Conservation (phyloP, 2,113 vertebrate species). For the Argyrosomus japonicus region DNA sequence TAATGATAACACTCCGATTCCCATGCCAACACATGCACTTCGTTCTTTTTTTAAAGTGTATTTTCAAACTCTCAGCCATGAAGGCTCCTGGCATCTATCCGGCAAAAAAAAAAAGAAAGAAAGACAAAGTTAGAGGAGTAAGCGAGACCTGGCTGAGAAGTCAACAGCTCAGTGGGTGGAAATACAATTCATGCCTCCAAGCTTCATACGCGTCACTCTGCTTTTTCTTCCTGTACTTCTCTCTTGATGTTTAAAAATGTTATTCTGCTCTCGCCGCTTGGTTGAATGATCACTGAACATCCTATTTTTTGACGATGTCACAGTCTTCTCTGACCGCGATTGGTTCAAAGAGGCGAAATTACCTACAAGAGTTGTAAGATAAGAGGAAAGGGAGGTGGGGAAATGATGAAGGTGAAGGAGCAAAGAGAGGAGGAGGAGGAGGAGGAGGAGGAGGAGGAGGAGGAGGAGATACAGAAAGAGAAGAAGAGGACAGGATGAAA, state of each 20-base stretch:
- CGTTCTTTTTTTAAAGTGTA: not conserved
- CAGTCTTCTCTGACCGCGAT: not conserved
- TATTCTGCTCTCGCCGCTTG: not conserved
- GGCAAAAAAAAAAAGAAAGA: constrained; percentile 23
- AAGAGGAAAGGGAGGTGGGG: not conserved
- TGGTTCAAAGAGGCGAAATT: not conserved
- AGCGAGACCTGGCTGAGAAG: constrained; percentile 25
- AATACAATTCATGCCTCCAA: constrained; percentile 52
- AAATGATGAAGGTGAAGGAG: not conserved
- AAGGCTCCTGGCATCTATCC: not conserved
- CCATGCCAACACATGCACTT: constrained; percentile 5
- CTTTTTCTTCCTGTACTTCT: constrained; percentile 17
- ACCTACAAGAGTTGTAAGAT: not conserved
- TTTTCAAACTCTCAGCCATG: constrained; percentile 34
- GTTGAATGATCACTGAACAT: constrained; percentile 7
- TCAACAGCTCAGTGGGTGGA: constrained; percentile 52
- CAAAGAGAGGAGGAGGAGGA: not conserved
- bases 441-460: not conserved
- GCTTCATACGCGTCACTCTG: not conserved
- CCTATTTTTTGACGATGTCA: constrained; percentile 2
- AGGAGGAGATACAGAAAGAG: not conserved
- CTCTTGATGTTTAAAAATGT: constrained; percentile 14
- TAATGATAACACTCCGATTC: constrained; percentile 11
- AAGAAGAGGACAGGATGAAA: not conserved
- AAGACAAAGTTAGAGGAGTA: constrained; percentile 13